phyloP scores from a whole-genome alignment of 2,797 vertebrate species.

The Chaenodraco wilsoni region DNA sequence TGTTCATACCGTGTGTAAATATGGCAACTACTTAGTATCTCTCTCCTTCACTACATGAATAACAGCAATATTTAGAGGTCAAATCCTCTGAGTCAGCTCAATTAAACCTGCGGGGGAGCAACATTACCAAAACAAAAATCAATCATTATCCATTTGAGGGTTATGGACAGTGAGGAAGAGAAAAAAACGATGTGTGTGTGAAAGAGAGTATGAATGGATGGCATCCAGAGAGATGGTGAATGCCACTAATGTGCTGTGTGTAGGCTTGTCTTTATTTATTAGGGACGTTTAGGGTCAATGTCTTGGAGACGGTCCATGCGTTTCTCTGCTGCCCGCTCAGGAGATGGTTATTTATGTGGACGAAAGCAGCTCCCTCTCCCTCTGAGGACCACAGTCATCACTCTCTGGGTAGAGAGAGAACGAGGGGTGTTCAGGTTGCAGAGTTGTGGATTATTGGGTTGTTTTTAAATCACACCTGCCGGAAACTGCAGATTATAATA shows the following conservation, averaged over 20 bases:
- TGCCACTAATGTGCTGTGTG: constrained; percentile 59
- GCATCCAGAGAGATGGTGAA: constrained; percentile 48
- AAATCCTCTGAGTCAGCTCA: constrained; percentile 48
- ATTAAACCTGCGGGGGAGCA: constrained; percentile 43
- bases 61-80: constrained; percentile 42
- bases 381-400: constrained; percentile 40
- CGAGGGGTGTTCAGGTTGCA: too few species aligned
- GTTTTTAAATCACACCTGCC: too few species aligned
- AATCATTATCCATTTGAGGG: constrained; percentile 54
- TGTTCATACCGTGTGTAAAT: constrained; percentile 30
- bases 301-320: constrained; percentile 68
- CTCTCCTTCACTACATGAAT: constrained; percentile 30
- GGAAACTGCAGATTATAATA: too few species aligned
- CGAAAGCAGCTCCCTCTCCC: constrained; percentile 53
- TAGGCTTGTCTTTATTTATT: constrained; percentile 72
- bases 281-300: constrained; percentile 64
- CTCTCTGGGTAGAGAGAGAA: constrained; percentile 1
- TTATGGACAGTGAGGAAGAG: constrained; percentile 32
- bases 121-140: constrained; percentile 61
- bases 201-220: constrained; percentile 25
- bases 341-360: constrained; percentile 69
- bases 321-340: constrained; percentile 56
- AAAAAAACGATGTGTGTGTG: constrained; percentile 8
- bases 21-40: constrained; percentile 21
- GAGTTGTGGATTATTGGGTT: too few species aligned